Percentiles rank a stretch among this genome's conserved stretches.
Evolutionary conservation across 2,888 invertebrate genomes (phyloP).

Genomic region (Octonoba sinensis): DNA sequence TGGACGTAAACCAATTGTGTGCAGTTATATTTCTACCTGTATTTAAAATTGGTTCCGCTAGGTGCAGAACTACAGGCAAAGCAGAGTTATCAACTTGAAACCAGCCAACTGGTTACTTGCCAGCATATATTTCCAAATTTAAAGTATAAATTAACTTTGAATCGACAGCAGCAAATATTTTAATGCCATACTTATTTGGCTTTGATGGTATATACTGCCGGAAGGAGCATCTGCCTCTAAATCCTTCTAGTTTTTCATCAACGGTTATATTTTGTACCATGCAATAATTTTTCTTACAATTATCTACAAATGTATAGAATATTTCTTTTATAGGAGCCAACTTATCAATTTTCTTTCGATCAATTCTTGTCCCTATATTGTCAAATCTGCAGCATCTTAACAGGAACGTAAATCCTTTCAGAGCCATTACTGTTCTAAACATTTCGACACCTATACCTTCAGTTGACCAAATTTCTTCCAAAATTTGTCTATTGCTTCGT

Average conservation of each 20-base stretch:
- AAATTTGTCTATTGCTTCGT: constrained; percentile 17
- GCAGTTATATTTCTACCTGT: background rate
- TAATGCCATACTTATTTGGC: background rate
- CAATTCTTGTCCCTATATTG: background rate
- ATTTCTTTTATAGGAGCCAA: constrained; percentile 16
- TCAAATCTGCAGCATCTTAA: constrained; percentile 5
- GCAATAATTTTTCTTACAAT: constrained; percentile 65
- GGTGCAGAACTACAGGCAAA: background rate
- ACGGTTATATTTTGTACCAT: constrained; percentile 24
- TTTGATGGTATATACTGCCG: background rate
- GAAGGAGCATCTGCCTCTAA: background rate
- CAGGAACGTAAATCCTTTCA: constrained; percentile 11
- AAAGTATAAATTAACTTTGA: background rate
- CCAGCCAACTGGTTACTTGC: background rate
- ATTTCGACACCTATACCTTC: constrained; percentile 13
- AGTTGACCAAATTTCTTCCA: constrained; percentile 20
- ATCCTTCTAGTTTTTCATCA: background rate
- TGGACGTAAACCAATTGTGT: background rate
- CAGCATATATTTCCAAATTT: background rate
- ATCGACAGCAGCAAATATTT: background rate
- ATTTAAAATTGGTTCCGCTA: background rate
- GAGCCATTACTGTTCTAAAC: constrained; percentile 1
- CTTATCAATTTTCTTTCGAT: constrained; percentile 6
- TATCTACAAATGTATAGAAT: constrained; percentile 58
- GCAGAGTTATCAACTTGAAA: background rate